Evolutionary conservation across 2,113 vertebrate genomes (phyloP), one percentile per base, ranked within the genome.

Genomic region (Esox niger): DNA sequence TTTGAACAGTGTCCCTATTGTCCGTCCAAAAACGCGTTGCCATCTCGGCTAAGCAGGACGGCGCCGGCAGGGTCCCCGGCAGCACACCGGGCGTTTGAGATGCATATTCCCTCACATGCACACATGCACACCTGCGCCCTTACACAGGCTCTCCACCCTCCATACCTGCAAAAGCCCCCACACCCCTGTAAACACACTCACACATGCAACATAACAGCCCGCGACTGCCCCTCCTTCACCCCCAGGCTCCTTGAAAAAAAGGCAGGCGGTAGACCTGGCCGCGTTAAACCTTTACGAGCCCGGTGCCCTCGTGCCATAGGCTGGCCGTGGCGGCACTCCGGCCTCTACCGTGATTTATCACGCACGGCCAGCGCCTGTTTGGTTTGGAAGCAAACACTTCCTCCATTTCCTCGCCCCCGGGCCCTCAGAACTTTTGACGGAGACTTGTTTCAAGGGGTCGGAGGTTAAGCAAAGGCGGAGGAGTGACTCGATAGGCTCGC

Each of bases 301-400:
- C 13, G 21, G 27, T 25, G 55, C 55, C 55, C 55, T 27, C 25
- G 55, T 57, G 55, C 55, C 21, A 57, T 57, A 57, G 55, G 25
- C 55, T 15, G 55, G 55, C 55, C 10, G 55, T 26, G 55, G 23
- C 54, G 25, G 25, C 23, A 11, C 21, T 25, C 55, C 7, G 2
- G 15, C 9, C 17, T 11, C 43, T 21, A 6, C 38, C 15, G 86
- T 87, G 86, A 92, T 93, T 93, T 93, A 91, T 89, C 84, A 87
- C 84, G 88, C 92, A 91, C 63, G 89, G 90, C 91, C 91, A 91
- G 74, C 88, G 86, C 91, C 91, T 91, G 55, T 94, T 94, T 93
- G 92, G 92, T 93, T 93, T 93, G 91, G 93, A 94, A 91, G 91
- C 87, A 93, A 93, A 57, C 90, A 93, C 93, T 94, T 94, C 92